Evolutionary conservation across 2,888 invertebrate genomes (phyloP).

Genomic region (Idaea biselata): DNA sequence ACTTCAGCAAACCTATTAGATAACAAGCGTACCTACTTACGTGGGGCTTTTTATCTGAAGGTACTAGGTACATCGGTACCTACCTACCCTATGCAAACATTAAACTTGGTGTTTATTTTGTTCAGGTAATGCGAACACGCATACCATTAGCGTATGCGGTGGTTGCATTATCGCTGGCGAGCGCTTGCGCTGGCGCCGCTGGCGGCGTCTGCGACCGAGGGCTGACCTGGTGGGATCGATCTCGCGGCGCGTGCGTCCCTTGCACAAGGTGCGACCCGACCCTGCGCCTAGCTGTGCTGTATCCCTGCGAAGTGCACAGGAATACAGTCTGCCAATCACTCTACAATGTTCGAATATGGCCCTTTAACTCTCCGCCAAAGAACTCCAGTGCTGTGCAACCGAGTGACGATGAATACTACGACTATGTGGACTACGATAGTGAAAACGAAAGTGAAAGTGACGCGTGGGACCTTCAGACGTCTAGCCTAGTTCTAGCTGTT

Average conservation of each 20-base stretch:
- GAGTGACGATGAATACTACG: slow-evolving; percentile 70
- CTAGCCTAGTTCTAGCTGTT: slow-evolving; percentile 86
- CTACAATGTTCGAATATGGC: slow-evolving; percentile 83
- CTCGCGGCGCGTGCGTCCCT: slow-evolving; percentile 83
- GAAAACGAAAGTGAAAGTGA: slow-evolving; percentile 56
- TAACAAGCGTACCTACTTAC: too few species aligned
- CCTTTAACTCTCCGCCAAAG: slow-evolving; percentile 67
- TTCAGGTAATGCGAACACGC: slow-evolving; percentile 75
- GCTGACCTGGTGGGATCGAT: slow-evolving; percentile 85
- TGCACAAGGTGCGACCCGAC: slow-evolving; percentile 85
- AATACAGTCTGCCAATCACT: slow-evolving; percentile 88
- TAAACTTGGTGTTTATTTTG: neutral
- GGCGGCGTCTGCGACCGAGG: slow-evolving; percentile 72
- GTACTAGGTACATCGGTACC: too few species aligned
- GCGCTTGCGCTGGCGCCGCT: slow-evolving; percentile 21
- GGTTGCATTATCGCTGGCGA: slow-evolving; percentile 62
- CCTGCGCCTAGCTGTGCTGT: slow-evolving; percentile 81
- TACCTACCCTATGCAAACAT: neutral
- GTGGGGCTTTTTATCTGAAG: too few species aligned
- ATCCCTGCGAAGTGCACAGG: slow-evolving; percentile 87
- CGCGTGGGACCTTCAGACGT: slow-evolving; percentile 88
- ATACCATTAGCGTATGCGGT: slow-evolving; percentile 63
- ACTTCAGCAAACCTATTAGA: too few species aligned
- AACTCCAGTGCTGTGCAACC: slow-evolving; percentile 41
- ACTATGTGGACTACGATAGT: slow-evolving; percentile 63